phyloP scores from a whole-genome alignment of 1,140 invertebrate genomes.

The Pygmarrhopalites habei region DNA sequence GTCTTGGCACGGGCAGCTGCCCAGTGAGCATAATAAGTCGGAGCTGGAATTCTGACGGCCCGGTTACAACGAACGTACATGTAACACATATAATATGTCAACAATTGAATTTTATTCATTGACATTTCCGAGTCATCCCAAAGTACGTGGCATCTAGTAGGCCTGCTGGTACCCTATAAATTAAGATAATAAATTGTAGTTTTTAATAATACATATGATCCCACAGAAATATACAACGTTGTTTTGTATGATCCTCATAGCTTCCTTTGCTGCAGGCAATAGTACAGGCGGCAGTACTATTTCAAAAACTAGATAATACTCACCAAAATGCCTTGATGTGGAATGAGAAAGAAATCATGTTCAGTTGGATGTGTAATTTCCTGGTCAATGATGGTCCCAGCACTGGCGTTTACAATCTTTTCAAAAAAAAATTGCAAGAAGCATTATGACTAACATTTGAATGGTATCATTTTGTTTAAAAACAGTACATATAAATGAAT shows the following conservation, averaged over 20 bases:
- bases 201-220: conserved; percentile 11
- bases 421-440: background rate
- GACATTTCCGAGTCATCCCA: conserved; percentile 66
- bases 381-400: conserved; percentile 76
- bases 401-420: conserved; percentile 63
- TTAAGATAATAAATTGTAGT: conserved; percentile 42
- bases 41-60: conserved; percentile 83
- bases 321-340: conserved; percentile 60
- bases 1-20: conserved; percentile 61
- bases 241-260: no score
- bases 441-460: background rate
- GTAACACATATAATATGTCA: conserved; percentile 83
- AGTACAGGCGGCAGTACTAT: background rate
- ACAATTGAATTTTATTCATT: conserved; percentile 68
- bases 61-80: conserved; percentile 78
- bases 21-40: conserved; percentile 89
- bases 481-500: background rate
- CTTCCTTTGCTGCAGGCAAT: no score
- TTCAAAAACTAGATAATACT: conserved; percentile 38
- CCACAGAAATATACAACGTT: background rate
- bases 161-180: conserved; percentile 75
- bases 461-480: background rate
- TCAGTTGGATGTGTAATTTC: conserved; percentile 71
- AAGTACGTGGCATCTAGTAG: conserved; percentile 78
- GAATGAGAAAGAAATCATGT: conserved; percentile 78